phyloP scores from a whole-genome alignment of 2,888 invertebrate species.

The Anthophora plumipes region DNA sequence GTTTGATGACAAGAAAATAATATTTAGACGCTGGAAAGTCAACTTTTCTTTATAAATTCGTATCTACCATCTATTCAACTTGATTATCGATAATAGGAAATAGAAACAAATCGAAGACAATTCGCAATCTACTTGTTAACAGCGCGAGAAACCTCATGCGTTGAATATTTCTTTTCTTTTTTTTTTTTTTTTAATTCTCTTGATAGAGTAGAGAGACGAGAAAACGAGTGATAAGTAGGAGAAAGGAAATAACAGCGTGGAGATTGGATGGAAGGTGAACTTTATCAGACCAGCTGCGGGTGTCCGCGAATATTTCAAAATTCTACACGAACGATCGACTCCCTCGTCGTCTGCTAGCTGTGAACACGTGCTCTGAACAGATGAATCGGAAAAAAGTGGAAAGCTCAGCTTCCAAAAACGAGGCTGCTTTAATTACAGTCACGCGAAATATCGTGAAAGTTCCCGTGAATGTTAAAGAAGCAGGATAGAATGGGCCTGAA shows the following conservation, averaged over 20 bases:
- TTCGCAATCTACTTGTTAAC: too few species aligned
- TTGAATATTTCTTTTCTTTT: too few species aligned
- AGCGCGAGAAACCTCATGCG: too few species aligned
- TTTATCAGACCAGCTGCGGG: slow-evolving; percentile 16
- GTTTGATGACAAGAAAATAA: too few species aligned
- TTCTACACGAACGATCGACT: slow-evolving; percentile 33
- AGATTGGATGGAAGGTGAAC: neutral
- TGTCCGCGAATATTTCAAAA: slow-evolving; percentile 35
- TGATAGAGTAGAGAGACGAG: neutral
- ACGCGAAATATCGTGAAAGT: slow-evolving; percentile 1
- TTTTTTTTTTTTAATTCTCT: too few species aligned
- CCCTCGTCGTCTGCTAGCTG: neutral
- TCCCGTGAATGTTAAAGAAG: neutral
- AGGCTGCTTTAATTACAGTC: slow-evolving; percentile 14
- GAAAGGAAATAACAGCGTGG: neutral
- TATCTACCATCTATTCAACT: too few species aligned
- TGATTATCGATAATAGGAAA: too few species aligned
- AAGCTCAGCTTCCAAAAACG: neutral
- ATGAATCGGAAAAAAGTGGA: slow-evolving; percentile 5
- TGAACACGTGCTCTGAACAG: slow-evolving; percentile 17
- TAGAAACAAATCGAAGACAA: too few species aligned
- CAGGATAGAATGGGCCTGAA: neutral
- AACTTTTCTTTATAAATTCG: too few species aligned
- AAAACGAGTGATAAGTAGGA: too few species aligned
- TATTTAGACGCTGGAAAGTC: too few species aligned